These are phyloP conservation scores for Ailurus styani DNA, from an alignment of 2,113 vertebrate species.

Conservation along the genomic window DNA sequence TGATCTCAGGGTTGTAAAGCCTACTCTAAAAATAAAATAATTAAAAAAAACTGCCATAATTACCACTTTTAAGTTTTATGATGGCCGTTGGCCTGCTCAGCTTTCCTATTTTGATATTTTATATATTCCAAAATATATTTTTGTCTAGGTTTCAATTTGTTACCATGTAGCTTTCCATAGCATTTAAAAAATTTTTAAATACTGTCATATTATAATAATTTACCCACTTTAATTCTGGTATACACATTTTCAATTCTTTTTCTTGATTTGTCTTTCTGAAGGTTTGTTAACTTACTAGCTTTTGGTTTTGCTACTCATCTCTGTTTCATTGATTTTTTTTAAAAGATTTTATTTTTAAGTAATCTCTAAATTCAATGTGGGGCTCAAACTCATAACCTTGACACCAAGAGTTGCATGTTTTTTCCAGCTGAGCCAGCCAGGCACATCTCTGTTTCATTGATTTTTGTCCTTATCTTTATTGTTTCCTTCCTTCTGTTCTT, in stretches of 20 bases:
- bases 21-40: neutral
- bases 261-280: neutral
- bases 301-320: neutral
- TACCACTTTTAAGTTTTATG: neutral
- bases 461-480: neutral
- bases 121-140: neutral
- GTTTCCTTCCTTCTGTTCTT: neutral
- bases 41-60: neutral
- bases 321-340: neutral
- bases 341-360: neutral
- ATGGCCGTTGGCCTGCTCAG: neutral
- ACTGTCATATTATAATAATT: neutral
- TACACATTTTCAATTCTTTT: neutral
- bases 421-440: neutral
- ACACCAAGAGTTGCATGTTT: neutral
- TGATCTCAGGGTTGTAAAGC: neutral
- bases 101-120: neutral
- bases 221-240: neutral
- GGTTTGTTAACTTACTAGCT: neutral
- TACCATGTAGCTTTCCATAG: neutral
- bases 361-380: neutral
- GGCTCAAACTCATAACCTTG: neutral
- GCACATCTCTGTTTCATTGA: neutral
- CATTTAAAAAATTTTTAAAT: neutral
- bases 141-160: neutral